A percentile compares a stretch with the other conserved stretches of the same genome.
These are phyloP conservation scores for Odontocolon sp. DNA, from an alignment of 2,888 invertebrate genomes.

Conservation along the genomic window DNA sequence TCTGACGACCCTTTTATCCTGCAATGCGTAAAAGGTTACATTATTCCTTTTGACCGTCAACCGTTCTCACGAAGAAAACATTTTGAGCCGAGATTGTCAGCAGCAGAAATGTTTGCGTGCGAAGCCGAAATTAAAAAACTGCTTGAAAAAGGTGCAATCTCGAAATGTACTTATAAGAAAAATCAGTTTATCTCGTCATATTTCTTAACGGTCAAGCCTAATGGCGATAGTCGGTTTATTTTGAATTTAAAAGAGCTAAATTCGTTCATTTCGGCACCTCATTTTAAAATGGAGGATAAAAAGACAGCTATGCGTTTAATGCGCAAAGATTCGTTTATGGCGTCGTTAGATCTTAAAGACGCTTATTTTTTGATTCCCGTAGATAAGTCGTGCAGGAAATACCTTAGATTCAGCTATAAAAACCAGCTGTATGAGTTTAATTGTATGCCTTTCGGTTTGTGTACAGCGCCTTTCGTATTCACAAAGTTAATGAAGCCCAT, in stretches of 20 bases:
- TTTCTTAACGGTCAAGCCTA: slow-evolving; percentile 8
- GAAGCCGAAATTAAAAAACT: slow-evolving; percentile 18
- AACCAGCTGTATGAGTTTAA: slow-evolving; percentile 14
- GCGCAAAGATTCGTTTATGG: slow-evolving; percentile 9
- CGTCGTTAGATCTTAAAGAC: slow-evolving; percentile 19
- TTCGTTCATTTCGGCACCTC: slow-evolving; percentile 11
- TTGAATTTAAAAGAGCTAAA: slow-evolving; percentile 8
- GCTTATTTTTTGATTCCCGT: slow-evolving; percentile 36
- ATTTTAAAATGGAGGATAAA: slow-evolving; percentile 11
- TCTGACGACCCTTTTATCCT: neutral
- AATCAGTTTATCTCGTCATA: slow-evolving; percentile 32
- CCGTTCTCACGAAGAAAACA: neutral
- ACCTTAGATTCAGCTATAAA: slow-evolving; percentile 1
- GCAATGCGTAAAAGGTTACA: slow-evolving; percentile 33
- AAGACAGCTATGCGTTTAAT: slow-evolving; percentile 15
- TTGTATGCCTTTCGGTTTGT: slow-evolving; percentile 6
- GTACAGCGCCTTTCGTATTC: slow-evolving; percentile 4
- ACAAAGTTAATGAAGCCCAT: slow-evolving; percentile 5
- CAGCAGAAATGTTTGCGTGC: slow-evolving; percentile 34
- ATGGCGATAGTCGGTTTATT: slow-evolving; percentile 20
- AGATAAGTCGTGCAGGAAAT: slow-evolving; percentile 3
- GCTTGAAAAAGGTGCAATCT: slow-evolving; percentile 37
- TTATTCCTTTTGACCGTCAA: slow-evolving; percentile 26
- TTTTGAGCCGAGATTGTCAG: neutral
- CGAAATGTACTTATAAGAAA: neutral